Conservation (phyloP, 2,113 vertebrate species). For the Empidonax alnorum region DNA sequence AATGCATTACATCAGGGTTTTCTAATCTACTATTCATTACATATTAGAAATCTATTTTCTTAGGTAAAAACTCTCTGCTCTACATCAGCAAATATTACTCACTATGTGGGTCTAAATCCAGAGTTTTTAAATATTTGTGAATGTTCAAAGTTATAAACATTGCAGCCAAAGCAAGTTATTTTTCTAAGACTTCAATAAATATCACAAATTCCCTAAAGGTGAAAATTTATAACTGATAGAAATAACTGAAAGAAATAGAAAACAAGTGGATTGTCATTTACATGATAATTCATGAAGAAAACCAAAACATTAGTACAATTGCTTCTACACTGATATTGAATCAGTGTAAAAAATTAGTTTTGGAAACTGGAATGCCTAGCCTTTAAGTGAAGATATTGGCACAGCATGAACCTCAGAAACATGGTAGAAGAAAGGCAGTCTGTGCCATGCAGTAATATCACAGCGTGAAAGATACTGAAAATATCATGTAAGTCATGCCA, state of each 20-base stretch:
- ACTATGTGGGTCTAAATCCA: background rate
- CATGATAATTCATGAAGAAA: background rate
- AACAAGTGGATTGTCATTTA: background rate
- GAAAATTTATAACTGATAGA: background rate
- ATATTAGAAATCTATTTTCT: background rate
- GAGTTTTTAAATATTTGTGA: background rate
- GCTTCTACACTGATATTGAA: background rate
- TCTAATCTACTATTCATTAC: background rate
- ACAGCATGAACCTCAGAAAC: background rate
- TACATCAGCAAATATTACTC: background rate
- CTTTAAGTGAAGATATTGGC: background rate
- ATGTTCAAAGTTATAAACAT: background rate
- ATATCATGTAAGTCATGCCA: background rate
- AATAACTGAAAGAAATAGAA: background rate
- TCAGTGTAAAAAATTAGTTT: background rate
- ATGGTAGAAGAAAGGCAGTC: background rate
- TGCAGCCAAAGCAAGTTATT: background rate
- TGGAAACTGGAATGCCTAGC: background rate
- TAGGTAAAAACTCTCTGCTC: background rate
- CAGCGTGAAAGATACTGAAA: background rate
- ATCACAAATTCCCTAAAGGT: background rate
- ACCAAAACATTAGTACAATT: background rate
- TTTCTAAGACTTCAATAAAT: background rate
- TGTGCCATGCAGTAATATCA: background rate
- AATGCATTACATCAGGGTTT: background rate